Conservation (phyloP, 2,888 invertebrate species). For the Polylopha cassiicola region DNA sequence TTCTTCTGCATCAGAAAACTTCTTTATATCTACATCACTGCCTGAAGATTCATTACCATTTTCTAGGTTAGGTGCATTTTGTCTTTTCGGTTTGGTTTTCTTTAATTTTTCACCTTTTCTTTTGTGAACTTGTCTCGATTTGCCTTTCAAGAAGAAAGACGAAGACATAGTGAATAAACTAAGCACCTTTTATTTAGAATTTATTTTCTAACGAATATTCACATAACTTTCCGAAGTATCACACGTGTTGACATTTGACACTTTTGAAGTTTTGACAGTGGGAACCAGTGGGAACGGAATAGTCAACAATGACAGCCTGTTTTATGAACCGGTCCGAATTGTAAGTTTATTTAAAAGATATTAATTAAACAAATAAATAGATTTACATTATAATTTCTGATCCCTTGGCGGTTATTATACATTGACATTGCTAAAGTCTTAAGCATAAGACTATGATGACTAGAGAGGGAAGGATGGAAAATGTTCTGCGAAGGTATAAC, state of each 20-base stretch:
- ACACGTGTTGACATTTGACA: slow-evolving; percentile 19
- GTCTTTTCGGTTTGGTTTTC: slow-evolving; percentile 57
- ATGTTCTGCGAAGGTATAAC: too few species aligned
- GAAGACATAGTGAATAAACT: slow-evolving; percentile 77
- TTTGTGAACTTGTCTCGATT: slow-evolving; percentile 73
- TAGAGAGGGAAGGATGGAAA: too few species aligned
- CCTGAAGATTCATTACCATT: slow-evolving; percentile 80
- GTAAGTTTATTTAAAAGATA: too few species aligned
- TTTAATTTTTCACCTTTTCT: slow-evolving; percentile 69
- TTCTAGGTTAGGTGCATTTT: slow-evolving; percentile 60
- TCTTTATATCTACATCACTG: slow-evolving; percentile 79
- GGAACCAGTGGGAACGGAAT: too few species aligned
- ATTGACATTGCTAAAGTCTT: too few species aligned
- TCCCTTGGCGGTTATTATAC: too few species aligned
- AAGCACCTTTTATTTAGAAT: background rate
- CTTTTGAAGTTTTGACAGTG: too few species aligned
- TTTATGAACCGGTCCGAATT: too few species aligned
- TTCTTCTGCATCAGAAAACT: slow-evolving; percentile 67
- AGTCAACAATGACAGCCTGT: too few species aligned
- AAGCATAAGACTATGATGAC: too few species aligned
- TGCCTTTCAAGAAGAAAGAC: slow-evolving; percentile 79
- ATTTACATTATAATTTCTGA: too few species aligned
- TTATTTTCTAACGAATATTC: slow-evolving; percentile 7
- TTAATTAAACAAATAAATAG: too few species aligned
- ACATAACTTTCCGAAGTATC: background rate